These are phyloP conservation scores for Phenganax marumi DNA, from an alignment of 92 coral and sea anemone genomes.

Conservation along the genomic window DNA sequence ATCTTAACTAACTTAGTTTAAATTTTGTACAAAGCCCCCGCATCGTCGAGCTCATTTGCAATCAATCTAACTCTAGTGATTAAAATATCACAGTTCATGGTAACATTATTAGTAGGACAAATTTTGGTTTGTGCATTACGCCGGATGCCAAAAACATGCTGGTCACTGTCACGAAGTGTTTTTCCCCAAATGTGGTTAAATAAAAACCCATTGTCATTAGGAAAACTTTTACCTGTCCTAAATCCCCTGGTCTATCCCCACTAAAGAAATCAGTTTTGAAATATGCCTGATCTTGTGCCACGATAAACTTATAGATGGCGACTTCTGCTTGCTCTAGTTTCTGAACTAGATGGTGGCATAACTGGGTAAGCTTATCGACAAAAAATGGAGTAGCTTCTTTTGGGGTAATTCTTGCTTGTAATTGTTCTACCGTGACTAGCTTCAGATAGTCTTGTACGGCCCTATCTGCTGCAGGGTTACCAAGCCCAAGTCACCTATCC, in stretches of 20 bases:
- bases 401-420: constrained; percentile 1
- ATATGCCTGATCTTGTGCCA: constrained; percentile 40
- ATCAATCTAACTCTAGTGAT: no score
- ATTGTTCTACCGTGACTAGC: neutral
- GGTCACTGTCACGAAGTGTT: constrained; percentile 34
- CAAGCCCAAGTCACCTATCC: constrained; percentile 36
- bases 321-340: constrained; percentile 4
- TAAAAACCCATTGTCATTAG: constrained; percentile 35
- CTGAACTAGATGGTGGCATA: constrained; percentile 11
- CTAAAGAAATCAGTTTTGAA: constrained; percentile 37
- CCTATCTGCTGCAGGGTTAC: constrained; percentile 29
- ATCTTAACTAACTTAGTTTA: no score
- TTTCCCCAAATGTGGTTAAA: constrained; percentile 36
- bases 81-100: no score
- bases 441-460: constrained; percentile 22
- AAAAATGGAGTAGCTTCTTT: constrained; percentile 36
- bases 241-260: constrained; percentile 43
- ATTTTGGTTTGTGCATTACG: constrained; percentile 23
- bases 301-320: constrained; percentile 12
- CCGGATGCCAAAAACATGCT: constrained; percentile 47
- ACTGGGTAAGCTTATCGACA: constrained; percentile 21
- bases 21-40: no score
- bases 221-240: constrained; percentile 34
- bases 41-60: no score
- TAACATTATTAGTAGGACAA: constrained; percentile 30